Conservation (phyloP, 2,797 vertebrate genomes). For the Numenius phaeopus region DNA sequence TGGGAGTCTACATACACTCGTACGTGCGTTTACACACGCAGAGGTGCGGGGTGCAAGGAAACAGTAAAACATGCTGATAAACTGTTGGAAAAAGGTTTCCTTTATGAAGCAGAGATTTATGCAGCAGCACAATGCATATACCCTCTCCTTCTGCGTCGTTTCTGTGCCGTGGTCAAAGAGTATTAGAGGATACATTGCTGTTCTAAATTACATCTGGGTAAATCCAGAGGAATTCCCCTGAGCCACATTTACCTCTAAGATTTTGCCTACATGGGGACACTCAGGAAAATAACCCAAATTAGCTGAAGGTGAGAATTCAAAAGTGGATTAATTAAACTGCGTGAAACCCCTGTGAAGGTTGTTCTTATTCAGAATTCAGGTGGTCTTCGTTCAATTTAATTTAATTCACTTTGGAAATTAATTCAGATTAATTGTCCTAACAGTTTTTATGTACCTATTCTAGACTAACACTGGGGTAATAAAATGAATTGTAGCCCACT, state of each 20-base stretch:
- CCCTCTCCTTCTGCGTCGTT: not conserved
- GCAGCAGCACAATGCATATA: not conserved
- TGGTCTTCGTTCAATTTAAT: slow-evolving; percentile 72
- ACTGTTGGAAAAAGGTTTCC: not conserved
- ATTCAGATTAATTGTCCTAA: slow-evolving; percentile 70
- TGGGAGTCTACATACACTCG: fast-evolving
- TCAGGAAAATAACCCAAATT: slow-evolving; percentile 70
- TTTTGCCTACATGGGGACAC: slow-evolving; percentile 44
- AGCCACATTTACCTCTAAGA: slow-evolving; percentile 30
- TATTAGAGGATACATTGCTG: slow-evolving; percentile 58
- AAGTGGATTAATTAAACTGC: slow-evolving; percentile 72
- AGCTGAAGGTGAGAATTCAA: slow-evolving; percentile 67
- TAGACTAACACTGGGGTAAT: slow-evolving; percentile 46
- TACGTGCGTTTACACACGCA: not conserved
- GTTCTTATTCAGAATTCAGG: slow-evolving; percentile 72
- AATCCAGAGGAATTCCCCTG: slow-evolving; percentile 53
- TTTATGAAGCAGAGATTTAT: not conserved
- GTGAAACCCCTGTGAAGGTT: slow-evolving; percentile 59
- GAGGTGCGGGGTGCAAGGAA: not conserved
- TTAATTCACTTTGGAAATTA: slow-evolving; percentile 67
- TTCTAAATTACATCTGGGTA: slow-evolving; percentile 66
- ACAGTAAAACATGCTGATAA: not conserved
- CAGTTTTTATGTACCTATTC: slow-evolving; percentile 51
- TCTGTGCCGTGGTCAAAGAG: slow-evolving; percentile 57
- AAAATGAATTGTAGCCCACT: slow-evolving; percentile 46